Percentiles rank a stretch among this genome's conserved stretches.
These are phyloP conservation scores for Temnothorax ravouxi DNA, from an alignment of 2,888 invertebrate genomes.

Conservation along the genomic window DNA sequence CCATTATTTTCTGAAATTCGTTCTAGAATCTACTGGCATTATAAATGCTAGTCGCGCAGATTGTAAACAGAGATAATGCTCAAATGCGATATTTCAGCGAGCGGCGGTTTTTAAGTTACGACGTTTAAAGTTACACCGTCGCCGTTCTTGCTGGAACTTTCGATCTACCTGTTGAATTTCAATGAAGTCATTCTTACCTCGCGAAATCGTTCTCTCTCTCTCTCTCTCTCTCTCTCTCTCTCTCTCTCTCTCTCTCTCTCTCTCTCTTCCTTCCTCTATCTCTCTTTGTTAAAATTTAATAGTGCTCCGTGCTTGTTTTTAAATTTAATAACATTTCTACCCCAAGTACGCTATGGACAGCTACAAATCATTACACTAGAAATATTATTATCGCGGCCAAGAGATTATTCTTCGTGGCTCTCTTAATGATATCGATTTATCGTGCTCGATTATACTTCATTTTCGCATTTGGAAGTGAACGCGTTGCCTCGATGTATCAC, in stretches of 20 bases:
- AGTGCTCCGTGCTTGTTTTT: constrained; percentile 37
- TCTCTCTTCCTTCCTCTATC: background rate
- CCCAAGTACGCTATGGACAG: background rate
- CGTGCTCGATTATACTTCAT: constrained; percentile 42
- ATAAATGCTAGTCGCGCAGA: constrained; percentile 51
- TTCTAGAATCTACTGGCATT: constrained; percentile 17
- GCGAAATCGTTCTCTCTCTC: constrained; percentile 24
- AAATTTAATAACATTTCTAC: constrained; percentile 47
- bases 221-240: background rate
- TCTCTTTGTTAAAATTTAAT: constrained; percentile 64
- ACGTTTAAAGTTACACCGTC: constrained; percentile 58
- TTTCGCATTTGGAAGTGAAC: background rate
- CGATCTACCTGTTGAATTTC: constrained; percentile 75
- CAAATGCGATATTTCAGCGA: constrained; percentile 37
- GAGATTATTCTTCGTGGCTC: background rate
- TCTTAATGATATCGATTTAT: constrained; percentile 33
- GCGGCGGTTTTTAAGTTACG: constrained; percentile 61
- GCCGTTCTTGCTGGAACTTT: constrained; percentile 60
- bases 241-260: background rate
- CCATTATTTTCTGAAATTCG: background rate
- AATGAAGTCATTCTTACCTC: constrained; percentile 69
- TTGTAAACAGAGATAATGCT: constrained; percentile 60
- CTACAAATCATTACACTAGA: constrained; percentile 42
- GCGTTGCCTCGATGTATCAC: background rate
- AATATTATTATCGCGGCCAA: constrained; percentile 35